These are phyloP conservation scores for Polymixis lichenea DNA, from an alignment of 2,888 invertebrate genomes.

Conservation along the genomic window DNA sequence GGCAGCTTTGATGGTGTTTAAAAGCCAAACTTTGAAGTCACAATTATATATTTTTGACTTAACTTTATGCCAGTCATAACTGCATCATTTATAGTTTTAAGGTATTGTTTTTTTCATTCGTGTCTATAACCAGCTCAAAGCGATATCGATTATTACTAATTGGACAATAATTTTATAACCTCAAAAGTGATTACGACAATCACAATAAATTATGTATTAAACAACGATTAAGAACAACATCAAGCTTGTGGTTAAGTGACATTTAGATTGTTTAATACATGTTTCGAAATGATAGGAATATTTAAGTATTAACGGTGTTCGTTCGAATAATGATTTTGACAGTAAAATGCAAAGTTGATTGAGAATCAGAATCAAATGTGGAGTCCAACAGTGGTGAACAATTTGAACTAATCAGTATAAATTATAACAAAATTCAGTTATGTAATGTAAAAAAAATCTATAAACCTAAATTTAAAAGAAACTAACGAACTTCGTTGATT, in stretches of 20 bases:
- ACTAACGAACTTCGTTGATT: slow-evolving; percentile 64
- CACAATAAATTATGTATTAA: neutral
- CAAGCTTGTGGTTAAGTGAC: neutral
- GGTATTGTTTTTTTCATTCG: neutral
- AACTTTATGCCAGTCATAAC: slow-evolving; percentile 8
- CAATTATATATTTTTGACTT: neutral
- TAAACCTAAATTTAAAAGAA: slow-evolving; percentile 50
- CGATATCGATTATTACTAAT: slow-evolving; percentile 4
- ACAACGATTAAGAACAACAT: neutral
- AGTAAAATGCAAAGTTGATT: neutral
- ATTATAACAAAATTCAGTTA: slow-evolving; percentile 36
- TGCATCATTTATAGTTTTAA: neutral
- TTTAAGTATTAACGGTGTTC: neutral
- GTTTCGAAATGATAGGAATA: neutral
- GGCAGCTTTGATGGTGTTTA: slow-evolving; percentile 5
- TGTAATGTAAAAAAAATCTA: slow-evolving; percentile 44
- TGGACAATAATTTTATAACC: neutral
- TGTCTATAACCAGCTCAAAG: slow-evolving; percentile 6
- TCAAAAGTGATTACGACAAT: neutral
- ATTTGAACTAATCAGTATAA: slow-evolving; percentile 62
- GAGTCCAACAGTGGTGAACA: slow-evolving; percentile 40
- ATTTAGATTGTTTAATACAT: neutral
- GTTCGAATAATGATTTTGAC: neutral
- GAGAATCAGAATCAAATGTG: slow-evolving; percentile 27
- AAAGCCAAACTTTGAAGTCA: neutral